Conservation (phyloP, 2,888 invertebrate species). For the Ametastegia equiseti region DNA sequence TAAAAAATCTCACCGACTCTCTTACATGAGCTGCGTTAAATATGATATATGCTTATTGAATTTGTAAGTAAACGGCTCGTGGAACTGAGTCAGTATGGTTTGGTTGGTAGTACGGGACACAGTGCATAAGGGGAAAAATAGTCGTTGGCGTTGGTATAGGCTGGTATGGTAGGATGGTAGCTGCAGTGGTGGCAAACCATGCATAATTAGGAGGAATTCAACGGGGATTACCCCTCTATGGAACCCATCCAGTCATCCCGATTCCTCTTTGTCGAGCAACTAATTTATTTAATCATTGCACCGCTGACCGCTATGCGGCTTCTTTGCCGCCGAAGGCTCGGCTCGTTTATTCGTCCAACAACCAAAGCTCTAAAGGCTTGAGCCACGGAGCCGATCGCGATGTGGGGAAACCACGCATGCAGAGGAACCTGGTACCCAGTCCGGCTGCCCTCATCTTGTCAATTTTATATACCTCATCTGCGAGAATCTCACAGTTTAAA, state of each 20-base stretch:
- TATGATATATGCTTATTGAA: slow-evolving; percentile 74
- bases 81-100: slow-evolving; percentile 46
- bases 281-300: slow-evolving; percentile 74
- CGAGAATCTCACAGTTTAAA: neutral
- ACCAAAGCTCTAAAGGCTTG: slow-evolving; percentile 33
- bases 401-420: slow-evolving; percentile 25
- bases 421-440: neutral
- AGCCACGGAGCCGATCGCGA: no score
- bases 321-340: slow-evolving; percentile 59
- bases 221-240: slow-evolving; percentile 73
- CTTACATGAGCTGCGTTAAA: slow-evolving; percentile 70
- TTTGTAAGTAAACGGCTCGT: slow-evolving; percentile 70
- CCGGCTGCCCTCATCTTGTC: neutral
- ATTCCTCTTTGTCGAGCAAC: slow-evolving; percentile 72
- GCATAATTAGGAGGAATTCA: slow-evolving; percentile 75
- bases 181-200: slow-evolving; percentile 71
- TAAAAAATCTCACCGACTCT: slow-evolving; percentile 62
- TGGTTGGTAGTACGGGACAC: neutral
- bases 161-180: slow-evolving; percentile 4
- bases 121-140: neutral
- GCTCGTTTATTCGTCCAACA: slow-evolving; percentile 45
- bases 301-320: slow-evolving; percentile 65
- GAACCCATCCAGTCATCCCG: slow-evolving; percentile 72
- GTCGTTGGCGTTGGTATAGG: neutral
- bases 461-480: neutral